Evolutionary conservation across 2,888 invertebrate genomes (phyloP), one percentile per base, ranked within the genome.

Genomic region (Phymatocera aterrima): DNA sequence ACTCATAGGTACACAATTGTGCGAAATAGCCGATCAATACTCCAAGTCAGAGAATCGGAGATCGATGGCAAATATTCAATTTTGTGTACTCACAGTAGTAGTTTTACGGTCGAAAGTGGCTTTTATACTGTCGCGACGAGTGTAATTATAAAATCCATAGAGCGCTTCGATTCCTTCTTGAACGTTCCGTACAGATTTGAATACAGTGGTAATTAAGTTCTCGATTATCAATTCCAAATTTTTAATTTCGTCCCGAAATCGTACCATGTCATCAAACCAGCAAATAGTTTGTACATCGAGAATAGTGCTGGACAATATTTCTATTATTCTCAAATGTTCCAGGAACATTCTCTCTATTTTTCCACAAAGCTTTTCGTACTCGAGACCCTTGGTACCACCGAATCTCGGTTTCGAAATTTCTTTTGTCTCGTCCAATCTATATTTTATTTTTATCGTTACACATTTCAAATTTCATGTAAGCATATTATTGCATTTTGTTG

Each of bases 91-190:
- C 86, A 95, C 95, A 80, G 93, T 91, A 68, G 93, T 91, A 12
- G 94, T 95, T 88, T 95, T 95, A 46, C 92, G 92, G 81, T 95
- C 93, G 86, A 96, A 96, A 0, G 95, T 91, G 0, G 93, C 92
- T 34, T 93, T 93, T 75, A 97, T 91, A 15, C 94, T 95, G 85
- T 95, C 94, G 77, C 97, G 92, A 82, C 94, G 94, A 0, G 95
- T 94, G 84, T 96, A 96, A 87, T 95, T 96, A 86, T 95, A 93
- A 84, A 97, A 93, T 0, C 95, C 94, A 83, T 94, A 95, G 4
- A 98, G 91, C 0, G 95, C 93, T 80, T 96, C 94, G 8, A 98
- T 93, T 0, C 95, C 96, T 85, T 97, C 96, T 84, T 96, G 96
- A 0, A 97, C 94, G 83, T 96, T 96, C 75, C 94, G 95, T 6